These are phyloP conservation scores for Eudemis profundana DNA, from an alignment of 2,888 invertebrate genomes.

Conservation along the genomic window DNA sequence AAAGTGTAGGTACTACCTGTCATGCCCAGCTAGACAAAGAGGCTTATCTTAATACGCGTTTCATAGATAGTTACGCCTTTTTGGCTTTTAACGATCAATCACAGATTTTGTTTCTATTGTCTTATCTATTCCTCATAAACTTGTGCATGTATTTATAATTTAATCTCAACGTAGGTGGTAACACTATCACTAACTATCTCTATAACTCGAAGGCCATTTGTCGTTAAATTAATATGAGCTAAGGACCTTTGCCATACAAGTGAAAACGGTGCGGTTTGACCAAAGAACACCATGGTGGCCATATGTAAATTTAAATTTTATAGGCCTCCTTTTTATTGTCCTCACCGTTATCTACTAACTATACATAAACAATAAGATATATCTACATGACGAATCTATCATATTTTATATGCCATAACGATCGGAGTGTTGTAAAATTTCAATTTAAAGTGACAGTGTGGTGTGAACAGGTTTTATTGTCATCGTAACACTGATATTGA, in stretches of 20 bases:
- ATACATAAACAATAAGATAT: constrained; percentile 30
- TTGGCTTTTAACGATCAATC: too few relatives aligned
- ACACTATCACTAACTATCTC: background rate
- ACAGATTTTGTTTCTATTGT: too few relatives aligned
- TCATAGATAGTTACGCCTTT: too few relatives aligned
- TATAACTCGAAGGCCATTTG: background rate
- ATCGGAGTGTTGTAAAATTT: constrained; percentile 4
- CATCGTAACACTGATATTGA: background rate
- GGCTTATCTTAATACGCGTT: too few relatives aligned
- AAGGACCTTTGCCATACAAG: background rate
- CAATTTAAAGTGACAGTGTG: constrained; percentile 9
- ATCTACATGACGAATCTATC: constrained; percentile 31
- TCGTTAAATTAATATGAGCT: background rate
- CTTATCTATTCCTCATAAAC: background rate
- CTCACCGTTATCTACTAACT: constrained; percentile 19
- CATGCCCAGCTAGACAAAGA: too few relatives aligned
- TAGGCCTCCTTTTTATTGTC: constrained; percentile 32
- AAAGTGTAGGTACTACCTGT: too few relatives aligned
- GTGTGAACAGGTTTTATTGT: constrained; percentile 2
- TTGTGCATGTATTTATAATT: background rate
- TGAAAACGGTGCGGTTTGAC: background rate
- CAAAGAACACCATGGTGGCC: constrained; percentile 26
- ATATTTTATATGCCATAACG: constrained; percentile 17
- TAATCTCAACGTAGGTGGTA: background rate
- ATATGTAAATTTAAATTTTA: constrained; percentile 37